phyloP scores from a whole-genome alignment of 2,113 vertebrate genomes.

The Epinephelus cyanopodus region DNA sequence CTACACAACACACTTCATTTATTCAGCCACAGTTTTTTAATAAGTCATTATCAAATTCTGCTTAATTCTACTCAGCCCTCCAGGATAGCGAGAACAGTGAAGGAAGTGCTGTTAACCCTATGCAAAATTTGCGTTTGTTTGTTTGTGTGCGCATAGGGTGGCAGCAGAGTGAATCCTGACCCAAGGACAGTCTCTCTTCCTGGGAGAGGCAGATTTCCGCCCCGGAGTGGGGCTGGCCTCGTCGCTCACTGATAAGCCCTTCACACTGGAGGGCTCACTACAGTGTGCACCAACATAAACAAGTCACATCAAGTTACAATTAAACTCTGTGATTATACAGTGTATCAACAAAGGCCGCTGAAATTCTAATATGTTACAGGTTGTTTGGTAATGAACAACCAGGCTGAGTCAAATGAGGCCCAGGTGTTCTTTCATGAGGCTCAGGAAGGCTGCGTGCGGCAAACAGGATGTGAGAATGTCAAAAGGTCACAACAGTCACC shows the following conservation, averaged over 20 bases:
- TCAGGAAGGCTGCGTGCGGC: constrained; percentile 1
- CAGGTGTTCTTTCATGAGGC: constrained; percentile 9
- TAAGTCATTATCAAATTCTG: constrained; percentile 82
- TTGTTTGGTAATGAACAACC: constrained; percentile 29
- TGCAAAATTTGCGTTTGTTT: constrained; percentile 59
- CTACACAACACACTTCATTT: constrained; percentile 84
- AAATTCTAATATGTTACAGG: constrained; percentile 20
- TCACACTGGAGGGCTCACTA: constrained; percentile 56
- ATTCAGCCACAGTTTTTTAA: constrained; percentile 78
- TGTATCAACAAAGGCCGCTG: constrained; percentile 8
- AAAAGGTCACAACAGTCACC: not conserved
- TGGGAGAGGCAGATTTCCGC: constrained; percentile 65
- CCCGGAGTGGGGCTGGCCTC: constrained; percentile 63
- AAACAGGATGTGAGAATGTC: not conserved
- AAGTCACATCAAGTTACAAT: constrained; percentile 90
- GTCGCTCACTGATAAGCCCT: constrained; percentile 67
- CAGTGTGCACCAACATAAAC: constrained; percentile 87
- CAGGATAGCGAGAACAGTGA: constrained; percentile 61
- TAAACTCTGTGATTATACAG: constrained; percentile 84
- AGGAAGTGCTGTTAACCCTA: constrained; percentile 53
- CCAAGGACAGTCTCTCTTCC: constrained; percentile 59
- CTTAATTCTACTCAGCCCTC: constrained; percentile 77
- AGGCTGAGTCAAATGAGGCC: constrained; percentile 21
- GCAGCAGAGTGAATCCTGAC: constrained; percentile 68
- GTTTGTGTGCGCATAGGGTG: constrained; percentile 14